phyloP scores from a whole-genome alignment of 2,888 invertebrate species.

The Muscina levida region DNA sequence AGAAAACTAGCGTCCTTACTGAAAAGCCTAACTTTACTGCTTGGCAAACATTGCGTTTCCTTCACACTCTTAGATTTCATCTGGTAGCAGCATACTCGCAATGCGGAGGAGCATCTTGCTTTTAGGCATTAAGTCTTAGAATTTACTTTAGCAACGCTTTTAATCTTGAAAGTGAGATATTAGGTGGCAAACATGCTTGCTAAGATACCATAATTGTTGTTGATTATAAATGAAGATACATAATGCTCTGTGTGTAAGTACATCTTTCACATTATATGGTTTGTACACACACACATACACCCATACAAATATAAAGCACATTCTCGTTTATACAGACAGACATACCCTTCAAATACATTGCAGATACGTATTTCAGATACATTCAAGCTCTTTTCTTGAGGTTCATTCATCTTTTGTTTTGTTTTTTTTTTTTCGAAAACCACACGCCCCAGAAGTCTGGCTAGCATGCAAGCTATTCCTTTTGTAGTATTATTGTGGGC shows the following conservation, averaged over 20 bases:
- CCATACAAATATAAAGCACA: not conserved
- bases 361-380: not conserved
- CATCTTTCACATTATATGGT: not conserved
- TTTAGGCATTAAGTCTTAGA: constrained; percentile 55
- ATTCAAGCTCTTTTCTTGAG: constrained; percentile 9
- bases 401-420: constrained; percentile 36
- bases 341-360: constrained; percentile 16
- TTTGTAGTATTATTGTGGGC: not conserved
- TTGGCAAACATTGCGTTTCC: not conserved
- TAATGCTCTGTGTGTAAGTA: constrained; percentile 39
- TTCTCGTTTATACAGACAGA: not conserved
- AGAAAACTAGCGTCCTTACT: too few relatives aligned
- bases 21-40: not conserved
- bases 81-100: not conserved
- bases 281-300: constrained; percentile 6
- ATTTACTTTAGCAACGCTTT: constrained; percentile 58
- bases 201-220: constrained; percentile 68
- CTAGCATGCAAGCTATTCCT: not conserved
- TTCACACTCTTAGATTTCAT: too few relatives aligned
- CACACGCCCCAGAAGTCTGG: constrained; percentile 18
- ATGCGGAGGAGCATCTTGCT: not conserved
- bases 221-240: constrained; percentile 67
- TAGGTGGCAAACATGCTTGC: constrained; percentile 68
- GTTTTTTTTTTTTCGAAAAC: not conserved
- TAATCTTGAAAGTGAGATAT: constrained; percentile 68